Conservation (phyloP, 2,113 vertebrate species). For the Holacanthus passer region DNA sequence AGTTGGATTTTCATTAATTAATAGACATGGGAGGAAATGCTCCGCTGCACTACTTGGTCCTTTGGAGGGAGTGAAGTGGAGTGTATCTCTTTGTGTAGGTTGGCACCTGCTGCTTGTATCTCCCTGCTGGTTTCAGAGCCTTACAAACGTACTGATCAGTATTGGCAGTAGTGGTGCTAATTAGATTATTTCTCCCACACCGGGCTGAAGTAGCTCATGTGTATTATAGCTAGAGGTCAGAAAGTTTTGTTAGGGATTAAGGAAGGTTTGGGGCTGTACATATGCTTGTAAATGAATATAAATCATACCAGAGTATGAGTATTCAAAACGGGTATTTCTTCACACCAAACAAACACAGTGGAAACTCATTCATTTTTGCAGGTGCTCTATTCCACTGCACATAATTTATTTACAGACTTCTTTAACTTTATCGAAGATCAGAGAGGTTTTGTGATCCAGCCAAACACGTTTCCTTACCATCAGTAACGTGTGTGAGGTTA, state of each 20-base stretch:
- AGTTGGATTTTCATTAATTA: neutral
- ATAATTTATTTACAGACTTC: no score
- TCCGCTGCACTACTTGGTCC: neutral
- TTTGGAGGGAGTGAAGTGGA: neutral
- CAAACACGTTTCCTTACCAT: neutral
- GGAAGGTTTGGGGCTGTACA: no score
- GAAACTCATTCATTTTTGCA: no score
- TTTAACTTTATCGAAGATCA: neutral
- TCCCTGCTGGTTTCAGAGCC: neutral
- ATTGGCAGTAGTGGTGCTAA: neutral
- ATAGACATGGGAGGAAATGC: neutral
- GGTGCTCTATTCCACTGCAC: neutral
- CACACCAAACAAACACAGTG: neutral
- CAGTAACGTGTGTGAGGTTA: neutral
- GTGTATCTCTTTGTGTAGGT: neutral
- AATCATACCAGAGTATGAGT: no score
- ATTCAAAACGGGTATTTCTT: no score
- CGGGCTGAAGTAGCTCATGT: neutral
- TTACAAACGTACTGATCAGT: neutral
- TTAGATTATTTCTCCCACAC: neutral
- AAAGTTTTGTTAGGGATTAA: neutral
- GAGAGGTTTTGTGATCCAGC: neutral
- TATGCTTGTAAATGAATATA: no score
- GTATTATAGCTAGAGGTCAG: neutral
- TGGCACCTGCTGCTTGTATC: neutral